phyloP scores from a whole-genome alignment of 2,113 vertebrate genomes.

The Pionites leucogaster region DNA sequence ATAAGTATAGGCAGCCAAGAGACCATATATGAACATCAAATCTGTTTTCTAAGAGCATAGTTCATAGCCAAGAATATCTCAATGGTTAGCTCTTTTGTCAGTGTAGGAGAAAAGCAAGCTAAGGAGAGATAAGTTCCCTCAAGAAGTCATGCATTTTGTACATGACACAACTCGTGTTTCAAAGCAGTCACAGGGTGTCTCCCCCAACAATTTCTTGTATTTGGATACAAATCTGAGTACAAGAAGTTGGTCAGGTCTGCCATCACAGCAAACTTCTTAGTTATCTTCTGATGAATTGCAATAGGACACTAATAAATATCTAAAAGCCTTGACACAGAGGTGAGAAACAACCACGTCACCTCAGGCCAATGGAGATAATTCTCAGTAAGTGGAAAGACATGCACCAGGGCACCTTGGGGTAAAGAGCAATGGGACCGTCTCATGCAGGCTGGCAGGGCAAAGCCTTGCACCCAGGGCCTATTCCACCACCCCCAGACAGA shows the following conservation, averaged over 20 bases:
- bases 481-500: background rate
- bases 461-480: background rate
- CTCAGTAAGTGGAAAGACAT: background rate
- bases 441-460: background rate
- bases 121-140: background rate
- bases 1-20: slow-evolving; percentile 14
- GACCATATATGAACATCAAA: slow-evolving; percentile 59
- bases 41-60: slow-evolving; percentile 29
- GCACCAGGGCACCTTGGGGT: background rate
- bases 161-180: background rate
- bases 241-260: background rate
- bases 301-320: background rate
- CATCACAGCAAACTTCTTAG: background rate
- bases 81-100: slow-evolving; percentile 16
- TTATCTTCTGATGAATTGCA: background rate
- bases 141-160: background rate
- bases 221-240: background rate
- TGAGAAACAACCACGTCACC: background rate
- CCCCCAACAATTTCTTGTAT: background rate
- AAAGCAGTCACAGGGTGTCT: background rate
- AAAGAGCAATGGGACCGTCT: background rate
- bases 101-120: slow-evolving; percentile 6
- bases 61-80: slow-evolving; percentile 57
- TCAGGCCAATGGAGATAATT: background rate
- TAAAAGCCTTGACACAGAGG: background rate